Conservation (phyloP, 2,888 invertebrate genomes). For the Lamproptera curius region DNA sequence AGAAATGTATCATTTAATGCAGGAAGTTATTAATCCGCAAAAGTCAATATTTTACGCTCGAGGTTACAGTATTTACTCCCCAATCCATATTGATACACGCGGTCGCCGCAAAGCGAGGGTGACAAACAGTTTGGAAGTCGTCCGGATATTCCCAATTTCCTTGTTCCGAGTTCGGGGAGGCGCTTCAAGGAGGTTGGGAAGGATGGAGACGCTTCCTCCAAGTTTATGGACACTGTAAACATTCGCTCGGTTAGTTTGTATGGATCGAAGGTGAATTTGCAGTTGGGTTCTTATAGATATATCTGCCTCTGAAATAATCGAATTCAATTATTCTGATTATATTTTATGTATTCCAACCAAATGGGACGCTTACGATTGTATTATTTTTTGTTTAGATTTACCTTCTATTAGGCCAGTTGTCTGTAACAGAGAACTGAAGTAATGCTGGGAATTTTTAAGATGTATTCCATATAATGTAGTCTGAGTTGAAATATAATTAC, state of each 20-base stretch:
- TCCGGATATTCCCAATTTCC: conserved; percentile 64
- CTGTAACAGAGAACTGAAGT: too few species aligned
- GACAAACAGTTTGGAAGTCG: conserved; percentile 44
- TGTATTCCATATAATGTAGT: too few species aligned
- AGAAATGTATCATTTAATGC: too few species aligned
- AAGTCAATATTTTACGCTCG: too few species aligned
- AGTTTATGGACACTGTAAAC: background rate
- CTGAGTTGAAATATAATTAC: too few species aligned
- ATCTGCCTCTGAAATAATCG: background rate
- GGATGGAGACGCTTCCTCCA: background rate
- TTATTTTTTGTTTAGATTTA: too few species aligned
- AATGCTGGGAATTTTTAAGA: too few species aligned
- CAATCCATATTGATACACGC: background rate
- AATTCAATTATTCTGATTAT: too few species aligned
- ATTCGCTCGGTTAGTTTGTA: background rate
- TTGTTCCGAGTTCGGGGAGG: conserved; percentile 29
- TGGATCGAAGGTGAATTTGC: background rate
- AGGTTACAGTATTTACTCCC: background rate
- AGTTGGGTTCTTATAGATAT: background rate
- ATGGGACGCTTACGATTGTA: too few species aligned
- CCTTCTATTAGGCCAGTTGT: too few species aligned
- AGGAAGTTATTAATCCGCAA: too few species aligned
- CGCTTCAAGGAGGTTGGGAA: background rate
- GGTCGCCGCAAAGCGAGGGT: conserved; percentile 22
- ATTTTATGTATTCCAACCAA: too few species aligned